These are phyloP conservation scores for Meloidogyne floridensis DNA, from an alignment of 1,140 invertebrate genomes.

Conservation along the genomic window DNA sequence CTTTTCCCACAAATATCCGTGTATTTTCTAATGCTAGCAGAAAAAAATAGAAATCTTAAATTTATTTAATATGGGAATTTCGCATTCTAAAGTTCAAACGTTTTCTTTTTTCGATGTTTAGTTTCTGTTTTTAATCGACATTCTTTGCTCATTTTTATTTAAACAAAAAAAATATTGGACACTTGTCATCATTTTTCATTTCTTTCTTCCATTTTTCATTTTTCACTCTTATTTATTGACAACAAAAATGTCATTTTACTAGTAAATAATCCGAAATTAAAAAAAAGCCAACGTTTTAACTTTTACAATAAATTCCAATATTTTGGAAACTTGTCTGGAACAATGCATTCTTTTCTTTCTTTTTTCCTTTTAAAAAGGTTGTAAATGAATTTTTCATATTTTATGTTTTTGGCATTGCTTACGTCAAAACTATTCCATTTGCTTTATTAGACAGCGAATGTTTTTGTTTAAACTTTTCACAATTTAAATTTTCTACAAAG, in stretches of 20 bases:
- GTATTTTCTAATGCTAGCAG: background rate
- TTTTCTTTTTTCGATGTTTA: background rate
- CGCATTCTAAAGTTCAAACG: too few relatives aligned
- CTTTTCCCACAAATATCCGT: background rate
- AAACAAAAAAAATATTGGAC: background rate
- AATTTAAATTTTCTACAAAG: background rate
- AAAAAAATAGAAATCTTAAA: background rate
- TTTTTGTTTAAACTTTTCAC: background rate
- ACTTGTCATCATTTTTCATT: background rate
- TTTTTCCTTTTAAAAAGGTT: background rate
- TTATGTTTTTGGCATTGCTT: background rate
- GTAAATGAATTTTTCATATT: background rate
- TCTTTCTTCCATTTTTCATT: background rate
- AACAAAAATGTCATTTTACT: background rate
- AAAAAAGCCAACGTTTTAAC: background rate
- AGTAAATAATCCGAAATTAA: background rate
- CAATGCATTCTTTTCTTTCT: background rate
- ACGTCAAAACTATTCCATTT: background rate
- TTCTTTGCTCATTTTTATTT: background rate
- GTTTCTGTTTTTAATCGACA: background rate
- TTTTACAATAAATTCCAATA: constrained; percentile 6
- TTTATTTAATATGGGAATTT: background rate
- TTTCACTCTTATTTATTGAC: background rate
- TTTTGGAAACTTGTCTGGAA: background rate
- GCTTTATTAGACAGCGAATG: background rate